phyloP scores from a whole-genome alignment of 2,113 vertebrate genomes.

The Vidua macroura region DNA sequence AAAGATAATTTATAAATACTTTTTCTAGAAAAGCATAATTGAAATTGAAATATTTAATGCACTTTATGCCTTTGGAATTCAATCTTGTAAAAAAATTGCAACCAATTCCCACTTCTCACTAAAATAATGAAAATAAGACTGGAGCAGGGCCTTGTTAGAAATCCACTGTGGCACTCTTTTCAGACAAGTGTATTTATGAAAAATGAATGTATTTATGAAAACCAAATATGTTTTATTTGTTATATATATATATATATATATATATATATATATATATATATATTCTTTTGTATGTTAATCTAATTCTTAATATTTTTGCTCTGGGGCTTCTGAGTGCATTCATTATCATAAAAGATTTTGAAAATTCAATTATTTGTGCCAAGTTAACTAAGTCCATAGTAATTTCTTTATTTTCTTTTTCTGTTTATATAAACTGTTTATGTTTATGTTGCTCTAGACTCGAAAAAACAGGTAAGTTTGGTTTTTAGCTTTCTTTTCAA shows the following conservation, averaged over 20 bases:
- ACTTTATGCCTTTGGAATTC: not conserved
- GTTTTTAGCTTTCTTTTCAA: not conserved
- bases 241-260: not conserved
- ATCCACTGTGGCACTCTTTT: not conserved
- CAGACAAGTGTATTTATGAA: not conserved
- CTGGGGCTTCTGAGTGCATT: not conserved
- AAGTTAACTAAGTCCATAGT: not conserved
- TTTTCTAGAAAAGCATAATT: not conserved
- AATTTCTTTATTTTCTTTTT: not conserved
- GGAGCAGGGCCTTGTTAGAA: not conserved
- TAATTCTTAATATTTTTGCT: not conserved
- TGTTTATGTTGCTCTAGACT: not conserved
- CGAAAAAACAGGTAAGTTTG: not conserved
- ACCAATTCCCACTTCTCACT: not conserved
- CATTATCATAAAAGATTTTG: not conserved
- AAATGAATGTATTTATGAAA: not conserved
- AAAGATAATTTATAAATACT: not conserved
- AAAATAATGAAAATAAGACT: not conserved
- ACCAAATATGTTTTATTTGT: not conserved
- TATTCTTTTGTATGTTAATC: not conserved
- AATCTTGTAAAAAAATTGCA: not conserved
- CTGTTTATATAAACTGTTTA: not conserved
- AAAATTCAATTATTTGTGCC: slow-evolving; percentile 5
- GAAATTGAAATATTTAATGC: not conserved
- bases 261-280: no score